Percentiles rank a stretch among this genome's conserved stretches.
phyloP scores from a whole-genome alignment of 2,888 invertebrate species.

The Catocala nupta region DNA sequence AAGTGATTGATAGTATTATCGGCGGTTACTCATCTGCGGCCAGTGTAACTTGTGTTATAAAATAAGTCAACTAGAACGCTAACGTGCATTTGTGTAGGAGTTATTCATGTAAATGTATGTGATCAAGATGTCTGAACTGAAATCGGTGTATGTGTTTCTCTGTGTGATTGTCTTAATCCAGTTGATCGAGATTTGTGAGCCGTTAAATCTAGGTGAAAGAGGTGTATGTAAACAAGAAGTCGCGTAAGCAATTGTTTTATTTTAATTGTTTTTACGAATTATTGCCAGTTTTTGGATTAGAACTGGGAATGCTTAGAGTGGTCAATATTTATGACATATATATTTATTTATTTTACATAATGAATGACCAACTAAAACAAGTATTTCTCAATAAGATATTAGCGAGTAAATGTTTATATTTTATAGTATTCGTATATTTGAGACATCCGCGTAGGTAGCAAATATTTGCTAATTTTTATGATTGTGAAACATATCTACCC shows the following conservation, averaged over 20 bases:
- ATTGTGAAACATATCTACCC: too few species aligned
- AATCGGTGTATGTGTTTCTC: constrained; percentile 17
- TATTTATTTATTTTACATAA: too few species aligned
- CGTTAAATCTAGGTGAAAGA: constrained; percentile 14
- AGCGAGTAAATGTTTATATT: too few species aligned
- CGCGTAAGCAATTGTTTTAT: constrained; percentile 36
- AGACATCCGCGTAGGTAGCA: too few species aligned
- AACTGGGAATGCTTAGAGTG: not conserved
- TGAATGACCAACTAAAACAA: too few species aligned
- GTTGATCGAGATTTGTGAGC: constrained; percentile 27
- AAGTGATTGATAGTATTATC: constrained; percentile 26
- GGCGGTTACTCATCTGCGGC: constrained; percentile 25
- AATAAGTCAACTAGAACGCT: constrained; percentile 24
- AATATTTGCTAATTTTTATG: too few species aligned
- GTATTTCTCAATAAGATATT: too few species aligned
- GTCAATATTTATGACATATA: too few species aligned
- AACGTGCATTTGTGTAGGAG: constrained; percentile 28
- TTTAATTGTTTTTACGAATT: not conserved
- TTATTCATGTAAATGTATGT: constrained; percentile 27
- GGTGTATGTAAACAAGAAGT: constrained; percentile 28
- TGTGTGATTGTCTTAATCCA: constrained; percentile 17
- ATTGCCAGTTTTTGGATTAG: not conserved
- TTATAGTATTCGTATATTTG: too few species aligned
- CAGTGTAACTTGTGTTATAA: constrained; percentile 33
- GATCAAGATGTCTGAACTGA: constrained; percentile 29